Percentiles rank a stretch among this genome's conserved stretches.
phyloP scores from a whole-genome alignment of 2,113 vertebrate genomes.

The Pagrus major region DNA sequence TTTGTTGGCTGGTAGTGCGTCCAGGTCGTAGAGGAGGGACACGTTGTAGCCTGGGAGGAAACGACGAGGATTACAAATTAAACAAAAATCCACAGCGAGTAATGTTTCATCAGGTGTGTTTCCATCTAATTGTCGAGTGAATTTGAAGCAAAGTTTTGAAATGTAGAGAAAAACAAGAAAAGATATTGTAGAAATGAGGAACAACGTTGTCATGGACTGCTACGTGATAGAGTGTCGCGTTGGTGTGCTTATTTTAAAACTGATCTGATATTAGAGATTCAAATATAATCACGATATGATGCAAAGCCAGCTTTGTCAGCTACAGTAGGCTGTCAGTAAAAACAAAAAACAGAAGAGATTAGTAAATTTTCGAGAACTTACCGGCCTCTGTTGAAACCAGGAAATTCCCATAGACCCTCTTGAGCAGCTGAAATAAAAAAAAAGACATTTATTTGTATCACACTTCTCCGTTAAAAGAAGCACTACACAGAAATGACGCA shows the following conservation, averaged over 20 bases:
- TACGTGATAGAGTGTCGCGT: background rate
- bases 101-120: too few species aligned
- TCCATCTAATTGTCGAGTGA: too few species aligned
- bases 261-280: background rate
- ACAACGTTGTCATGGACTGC: background rate
- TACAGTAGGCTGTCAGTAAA: background rate
- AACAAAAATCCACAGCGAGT: background rate
- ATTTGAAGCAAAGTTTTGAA: too few species aligned
- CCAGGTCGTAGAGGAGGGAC: constrained; percentile 87
- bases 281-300: background rate
- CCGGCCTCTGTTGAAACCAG: constrained; percentile 91
- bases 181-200: background rate
- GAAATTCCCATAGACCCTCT: constrained; percentile 92
- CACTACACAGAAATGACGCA: background rate
- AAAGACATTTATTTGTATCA: background rate
- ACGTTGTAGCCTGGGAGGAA: constrained; percentile 72
- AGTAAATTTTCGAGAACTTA: constrained; percentile 69
- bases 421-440: constrained; percentile 88
- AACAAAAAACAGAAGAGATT: background rate
- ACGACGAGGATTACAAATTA: background rate
- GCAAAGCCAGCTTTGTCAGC: background rate
- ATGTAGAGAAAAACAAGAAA: too few species aligned
- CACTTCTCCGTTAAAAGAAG: background rate
- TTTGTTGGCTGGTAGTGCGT: constrained; percentile 91
- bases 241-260: background rate